These are phyloP conservation scores for Boulengeromyrus knoepffleri DNA, from an alignment of 2,113 vertebrate genomes.

Conservation along the genomic window DNA sequence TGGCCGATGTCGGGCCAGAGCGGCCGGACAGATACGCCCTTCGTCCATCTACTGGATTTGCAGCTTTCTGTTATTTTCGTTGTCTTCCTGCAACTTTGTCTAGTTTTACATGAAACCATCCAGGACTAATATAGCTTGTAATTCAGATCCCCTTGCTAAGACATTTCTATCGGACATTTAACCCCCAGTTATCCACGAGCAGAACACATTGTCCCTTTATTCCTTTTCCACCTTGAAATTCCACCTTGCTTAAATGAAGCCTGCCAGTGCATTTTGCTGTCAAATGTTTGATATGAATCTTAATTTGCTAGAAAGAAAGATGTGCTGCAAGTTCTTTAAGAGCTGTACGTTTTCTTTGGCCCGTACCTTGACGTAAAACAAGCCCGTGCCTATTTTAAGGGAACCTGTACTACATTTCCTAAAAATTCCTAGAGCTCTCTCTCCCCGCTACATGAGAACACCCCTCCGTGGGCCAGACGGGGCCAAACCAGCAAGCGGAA, in stretches of 20 bases:
- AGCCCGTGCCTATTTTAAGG: background rate
- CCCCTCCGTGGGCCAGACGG: background rate
- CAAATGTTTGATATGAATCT: background rate
- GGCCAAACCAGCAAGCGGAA: background rate
- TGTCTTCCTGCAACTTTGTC: constrained; percentile 37
- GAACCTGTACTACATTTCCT: background rate
- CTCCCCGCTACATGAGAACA: background rate
- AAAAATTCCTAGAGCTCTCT: background rate
- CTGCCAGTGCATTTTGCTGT: background rate
- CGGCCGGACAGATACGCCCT: constrained; percentile 46
- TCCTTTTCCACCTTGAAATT: background rate
- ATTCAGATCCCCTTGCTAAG: background rate
- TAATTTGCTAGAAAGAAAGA: background rate
- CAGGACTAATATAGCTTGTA: background rate
- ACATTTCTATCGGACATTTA: background rate
- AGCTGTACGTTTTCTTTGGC: background rate
- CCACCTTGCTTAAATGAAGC: background rate
- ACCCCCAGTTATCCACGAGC: background rate
- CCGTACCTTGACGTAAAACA: background rate
- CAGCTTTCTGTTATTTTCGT: constrained; percentile 34
- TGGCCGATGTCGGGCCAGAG: constrained; percentile 44
- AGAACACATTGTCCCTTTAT: background rate
- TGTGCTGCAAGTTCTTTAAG: constrained; percentile 27
- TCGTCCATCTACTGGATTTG: constrained; percentile 40
- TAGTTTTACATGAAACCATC: background rate